Conservation (phyloP, 2,888 invertebrate species). For the Drepana falcataria region DNA sequence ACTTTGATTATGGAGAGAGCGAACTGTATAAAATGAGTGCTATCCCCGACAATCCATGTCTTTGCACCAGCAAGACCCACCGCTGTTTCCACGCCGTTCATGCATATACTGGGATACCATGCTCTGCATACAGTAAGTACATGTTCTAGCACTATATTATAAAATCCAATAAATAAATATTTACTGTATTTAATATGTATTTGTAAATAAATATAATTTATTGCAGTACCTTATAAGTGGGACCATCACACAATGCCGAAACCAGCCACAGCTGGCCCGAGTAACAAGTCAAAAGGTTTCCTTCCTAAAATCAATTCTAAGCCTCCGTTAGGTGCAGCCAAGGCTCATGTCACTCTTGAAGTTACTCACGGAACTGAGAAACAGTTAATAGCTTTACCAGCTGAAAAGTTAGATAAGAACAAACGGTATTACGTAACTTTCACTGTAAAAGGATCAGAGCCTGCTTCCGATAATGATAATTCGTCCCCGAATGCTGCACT, state of each 20-base stretch:
- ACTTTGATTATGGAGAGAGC: conserved; percentile 72
- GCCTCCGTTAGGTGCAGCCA: conserved; percentile 50
- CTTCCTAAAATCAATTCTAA: conserved; percentile 83
- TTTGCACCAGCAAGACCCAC: conserved; percentile 92
- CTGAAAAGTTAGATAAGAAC: conserved; percentile 91
- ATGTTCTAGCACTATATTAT: background rate
- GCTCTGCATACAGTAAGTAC: conserved; percentile 90
- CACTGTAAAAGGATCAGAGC: conserved; percentile 88
- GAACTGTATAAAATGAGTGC: conserved; percentile 81
- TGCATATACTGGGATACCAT: conserved; percentile 93
- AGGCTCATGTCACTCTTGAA: conserved; percentile 84
- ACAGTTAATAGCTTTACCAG: conserved; percentile 91
- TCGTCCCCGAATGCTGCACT: conserved; percentile 57
- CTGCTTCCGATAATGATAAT: conserved; percentile 76
- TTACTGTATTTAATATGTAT: background rate
- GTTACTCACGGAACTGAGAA: conserved; percentile 91
- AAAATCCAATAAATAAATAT: background rate
- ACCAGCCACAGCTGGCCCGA: conserved; percentile 76
- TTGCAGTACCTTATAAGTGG: conserved; percentile 84
- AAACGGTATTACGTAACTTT: conserved; percentile 96
- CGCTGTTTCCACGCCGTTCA: conserved; percentile 94
- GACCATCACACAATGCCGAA: conserved; percentile 90
- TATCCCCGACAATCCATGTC: conserved; percentile 84
- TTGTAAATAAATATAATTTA: background rate
- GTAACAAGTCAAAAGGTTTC: conserved; percentile 75